Percentiles rank a stretch among this genome's conserved stretches.
These are phyloP conservation scores for Drosophila trapezifrons DNA, from an alignment of 1,140 invertebrate genomes.

Conservation along the genomic window DNA sequence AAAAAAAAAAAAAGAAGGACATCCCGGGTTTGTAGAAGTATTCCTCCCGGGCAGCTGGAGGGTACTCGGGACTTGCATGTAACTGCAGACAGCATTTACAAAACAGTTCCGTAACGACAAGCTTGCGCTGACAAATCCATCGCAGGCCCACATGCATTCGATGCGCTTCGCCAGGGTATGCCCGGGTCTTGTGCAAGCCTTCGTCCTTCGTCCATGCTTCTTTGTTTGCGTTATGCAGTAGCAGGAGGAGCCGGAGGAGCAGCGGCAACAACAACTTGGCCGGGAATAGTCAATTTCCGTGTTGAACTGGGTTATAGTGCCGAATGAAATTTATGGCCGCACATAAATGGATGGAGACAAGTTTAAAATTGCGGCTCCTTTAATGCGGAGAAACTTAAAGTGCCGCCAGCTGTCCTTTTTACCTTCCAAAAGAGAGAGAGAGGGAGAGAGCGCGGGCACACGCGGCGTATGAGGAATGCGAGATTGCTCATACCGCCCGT, in stretches of 20 bases:
- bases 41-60: background rate
- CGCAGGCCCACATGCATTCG: slow-evolving; percentile 4
- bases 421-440: background rate
- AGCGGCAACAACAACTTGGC: slow-evolving; percentile 3
- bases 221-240: slow-evolving; percentile 21
- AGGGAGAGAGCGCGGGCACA: background rate
- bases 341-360: background rate
- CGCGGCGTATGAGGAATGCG: slow-evolving; percentile 42
- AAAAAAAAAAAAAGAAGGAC: background rate
- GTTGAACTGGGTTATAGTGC: slow-evolving; percentile 33
- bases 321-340: slow-evolving; percentile 44
- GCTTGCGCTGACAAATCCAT: slow-evolving; percentile 19
- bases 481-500: slow-evolving; percentile 28
- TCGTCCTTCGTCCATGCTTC: background rate
- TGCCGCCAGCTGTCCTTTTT: background rate
- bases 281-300: slow-evolving; percentile 38
- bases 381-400: slow-evolving; percentile 3
- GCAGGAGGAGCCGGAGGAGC: background rate
- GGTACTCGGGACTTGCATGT: background rate
- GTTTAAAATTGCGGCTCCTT: background rate
- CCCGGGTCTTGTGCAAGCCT: slow-evolving; percentile 2
- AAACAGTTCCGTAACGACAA: slow-evolving; percentile 17
- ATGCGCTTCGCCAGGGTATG: slow-evolving; percentile 10
- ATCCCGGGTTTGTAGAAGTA: slow-evolving; percentile 1
- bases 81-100: slow-evolving; percentile 16